These are phyloP conservation scores for Ochropacha duplaris DNA, from an alignment of 2,888 invertebrate genomes.

Conservation along the genomic window DNA sequence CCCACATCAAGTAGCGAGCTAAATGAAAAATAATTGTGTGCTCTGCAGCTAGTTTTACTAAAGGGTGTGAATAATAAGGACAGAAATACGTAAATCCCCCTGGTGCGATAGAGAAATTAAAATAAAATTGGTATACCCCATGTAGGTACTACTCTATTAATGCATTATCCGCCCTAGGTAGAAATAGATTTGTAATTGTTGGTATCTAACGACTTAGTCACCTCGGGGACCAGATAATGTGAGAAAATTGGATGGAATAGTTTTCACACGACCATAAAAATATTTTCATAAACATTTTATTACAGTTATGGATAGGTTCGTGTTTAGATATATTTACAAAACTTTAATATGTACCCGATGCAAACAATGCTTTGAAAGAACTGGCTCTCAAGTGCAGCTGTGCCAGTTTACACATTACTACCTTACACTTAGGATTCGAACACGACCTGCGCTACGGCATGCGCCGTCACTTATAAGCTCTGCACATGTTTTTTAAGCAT, in stretches of 20 bases:
- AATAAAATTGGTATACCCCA: constrained; percentile 10
- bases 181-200: constrained; percentile 30
- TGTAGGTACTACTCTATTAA: neutral
- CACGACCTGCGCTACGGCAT: too few species aligned
- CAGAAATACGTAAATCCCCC: constrained; percentile 23
- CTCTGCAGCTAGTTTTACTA: constrained; percentile 25
- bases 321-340: too few species aligned
- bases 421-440: too few species aligned
- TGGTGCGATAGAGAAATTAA: constrained; percentile 26
- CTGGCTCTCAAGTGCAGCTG: too few species aligned
- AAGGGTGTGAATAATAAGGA: constrained; percentile 36
- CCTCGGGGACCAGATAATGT: constrained; percentile 60
- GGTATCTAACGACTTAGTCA: constrained; percentile 35
- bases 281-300: neutral
- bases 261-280: constrained; percentile 45
- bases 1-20: constrained; percentile 59
- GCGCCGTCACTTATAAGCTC: too few species aligned
- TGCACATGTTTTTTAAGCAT: too few species aligned
- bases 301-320: neutral
- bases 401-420: too few species aligned
- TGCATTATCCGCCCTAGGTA: constrained; percentile 18
- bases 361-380: too few species aligned
- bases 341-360: too few species aligned
- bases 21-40: constrained; percentile 80
- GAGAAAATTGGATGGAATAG: constrained; percentile 40